A percentile compares a stretch with the other conserved stretches of the same genome.
phyloP scores from a whole-genome alignment of 1,140 invertebrate genomes.

The Drosophila nikananu region DNA sequence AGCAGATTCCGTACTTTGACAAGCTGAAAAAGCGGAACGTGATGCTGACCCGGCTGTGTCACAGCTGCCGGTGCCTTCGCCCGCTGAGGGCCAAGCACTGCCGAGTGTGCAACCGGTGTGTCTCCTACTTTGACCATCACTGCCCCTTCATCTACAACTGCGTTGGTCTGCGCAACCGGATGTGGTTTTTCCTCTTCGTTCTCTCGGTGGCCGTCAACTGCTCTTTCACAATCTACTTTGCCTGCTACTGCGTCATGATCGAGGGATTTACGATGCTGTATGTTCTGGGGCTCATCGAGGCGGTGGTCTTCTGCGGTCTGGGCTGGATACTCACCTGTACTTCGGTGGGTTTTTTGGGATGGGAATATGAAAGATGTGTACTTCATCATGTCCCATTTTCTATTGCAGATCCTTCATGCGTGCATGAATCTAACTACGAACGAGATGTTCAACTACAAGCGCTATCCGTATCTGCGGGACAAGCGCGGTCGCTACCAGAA shows the following conservation, averaged over 20 bases:
- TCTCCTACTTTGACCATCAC: constrained; percentile 97
- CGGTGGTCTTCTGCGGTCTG: constrained; percentile 92
- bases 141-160: constrained; percentile 98
- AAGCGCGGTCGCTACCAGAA: constrained; percentile 95
- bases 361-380: neutral
- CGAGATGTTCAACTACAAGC: constrained; percentile 96
- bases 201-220: constrained; percentile 94
- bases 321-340: constrained; percentile 95
- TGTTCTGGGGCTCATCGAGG: constrained; percentile 92
- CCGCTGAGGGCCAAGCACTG: constrained; percentile 96
- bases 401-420: constrained; percentile 91
- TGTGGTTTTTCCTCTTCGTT: constrained; percentile 96
- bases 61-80: constrained; percentile 94
- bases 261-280: constrained; percentile 94
- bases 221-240: constrained; percentile 94
- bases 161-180: constrained; percentile 93
- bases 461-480: constrained; percentile 95
- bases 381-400: neutral
- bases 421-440: constrained; percentile 97
- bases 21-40: constrained; percentile 95
- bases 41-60: constrained; percentile 94
- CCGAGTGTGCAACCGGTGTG: constrained; percentile 95
- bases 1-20: constrained; percentile 95
- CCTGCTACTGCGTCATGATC: constrained; percentile 93
- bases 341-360: constrained; percentile 88